Base-by-base conservation (phyloP, 1,140 invertebrate genomes). In the Papilio xuthus region DNA sequence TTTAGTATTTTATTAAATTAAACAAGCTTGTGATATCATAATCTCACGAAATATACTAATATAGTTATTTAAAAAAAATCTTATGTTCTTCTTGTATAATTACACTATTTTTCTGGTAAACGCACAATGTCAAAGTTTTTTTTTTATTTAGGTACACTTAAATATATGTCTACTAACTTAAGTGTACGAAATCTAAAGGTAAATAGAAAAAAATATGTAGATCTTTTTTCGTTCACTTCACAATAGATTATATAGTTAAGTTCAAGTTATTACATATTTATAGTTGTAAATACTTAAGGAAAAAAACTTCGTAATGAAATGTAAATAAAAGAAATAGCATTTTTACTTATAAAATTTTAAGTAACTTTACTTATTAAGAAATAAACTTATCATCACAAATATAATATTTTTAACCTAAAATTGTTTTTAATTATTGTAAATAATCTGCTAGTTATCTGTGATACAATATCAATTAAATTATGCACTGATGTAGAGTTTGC, bases 21-120 rank as follows among this genome's bases (percentile, higher is more conserved):
- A 28, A 67, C 26, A 63, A 32, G 60, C 60, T 67, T 67, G 60
- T 67, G 60, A 67, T 67, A 67, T 67, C 60, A 67, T 67, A 67
- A 67, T 67, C 60, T 67, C 60, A 67, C 60, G 32, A 67, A 67
- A 67, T 60, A 10, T 23, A 23, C 26, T 67, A 28, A 53, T 20
- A 50, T 50, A 50, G 47, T 50, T 13, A n/a, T 4, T 18, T n/a
- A n/a, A n/a, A n/a, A n/a, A n/a, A n/a, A n/a, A n/a, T n/a, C n/a
- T n/a, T n/a, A n/a, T n/a, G n/a, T n/a, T n/a, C 18, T 28, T 63
- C 28, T 67, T 67, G 56, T 60, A 26, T 12, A 60, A 60, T 20
- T 20, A 26, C 20, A 60, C 56, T 10, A 50, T 60, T 56, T 23
- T 20, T 12, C 13, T 67, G 18, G 26, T 28, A 67, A 15, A 67